A percentile compares a stretch with the other conserved stretches of the same genome.
These are phyloP conservation scores for Eubucco bourcierii DNA, from an alignment of 2,113 vertebrate species.

Conservation along the genomic window DNA sequence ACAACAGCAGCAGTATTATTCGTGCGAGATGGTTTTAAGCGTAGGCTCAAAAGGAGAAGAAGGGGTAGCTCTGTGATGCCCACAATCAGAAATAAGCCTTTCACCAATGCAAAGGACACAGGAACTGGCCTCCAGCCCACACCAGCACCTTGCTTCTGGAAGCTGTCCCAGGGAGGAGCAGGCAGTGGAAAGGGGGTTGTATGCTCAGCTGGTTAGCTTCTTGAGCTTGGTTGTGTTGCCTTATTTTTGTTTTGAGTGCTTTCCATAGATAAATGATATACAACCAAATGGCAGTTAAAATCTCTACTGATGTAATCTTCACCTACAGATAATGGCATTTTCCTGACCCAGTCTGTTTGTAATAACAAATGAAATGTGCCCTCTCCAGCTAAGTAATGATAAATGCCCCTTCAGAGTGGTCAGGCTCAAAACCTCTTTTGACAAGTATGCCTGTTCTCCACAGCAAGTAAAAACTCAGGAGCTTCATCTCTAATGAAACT, in stretches of 20 bases:
- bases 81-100: background rate
- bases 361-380: background rate
- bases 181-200: background rate
- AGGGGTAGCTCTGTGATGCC: background rate
- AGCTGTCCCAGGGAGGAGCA: background rate
- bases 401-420: background rate
- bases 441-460: background rate
- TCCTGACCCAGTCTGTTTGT: background rate
- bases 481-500: background rate
- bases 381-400: background rate
- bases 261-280: background rate
- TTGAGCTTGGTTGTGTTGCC: background rate
- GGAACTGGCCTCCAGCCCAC: background rate
- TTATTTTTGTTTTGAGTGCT: background rate
- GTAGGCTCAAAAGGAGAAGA: background rate
- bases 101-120: background rate
- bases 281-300: too few relatives aligned
- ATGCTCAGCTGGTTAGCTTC: background rate
- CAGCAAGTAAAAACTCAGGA: background rate
- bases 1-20: slow-evolving; percentile 4
- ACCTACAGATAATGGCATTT: background rate
- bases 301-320: background rate
- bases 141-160: background rate
- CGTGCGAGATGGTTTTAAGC: background rate
- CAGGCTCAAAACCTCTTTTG: background rate